Evolutionary conservation across 2,888 invertebrate genomes (phyloP), one percentile per base, ranked within the genome.

Genomic region (Drosophila neutralis): DNA sequence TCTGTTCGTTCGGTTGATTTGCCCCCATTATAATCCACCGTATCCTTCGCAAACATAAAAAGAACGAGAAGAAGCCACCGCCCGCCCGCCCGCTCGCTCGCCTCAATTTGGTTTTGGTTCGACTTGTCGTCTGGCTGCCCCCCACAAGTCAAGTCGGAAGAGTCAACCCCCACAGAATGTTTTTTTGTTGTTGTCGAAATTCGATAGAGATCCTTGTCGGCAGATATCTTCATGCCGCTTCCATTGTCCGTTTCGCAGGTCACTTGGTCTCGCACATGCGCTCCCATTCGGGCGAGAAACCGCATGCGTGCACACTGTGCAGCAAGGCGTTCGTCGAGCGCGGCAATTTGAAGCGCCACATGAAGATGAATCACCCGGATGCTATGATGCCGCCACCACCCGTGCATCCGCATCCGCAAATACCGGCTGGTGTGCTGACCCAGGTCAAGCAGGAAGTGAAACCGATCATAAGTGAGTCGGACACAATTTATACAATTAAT

Each of bases 221-320:
- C 63, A 84, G 79, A 73, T 67, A 79, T 84, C 88, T 88, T 84
- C 79, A 89, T 85, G 80, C 75, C 84, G 87, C 84, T 89, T 89
- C 84, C 80, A 79, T 87, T 86, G 85, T 86, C 82, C 87, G 81
- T 83, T 87, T 79, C 90, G 67, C 83, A 95, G 95, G 94, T 60
- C 97, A 97, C 92, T 94, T 97, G 83, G 96, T 96, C 61, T 95
- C 96, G n/a, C 97, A 97, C 91, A 94, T 96, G 86, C 95, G 97
- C 68, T 96, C 96, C 62, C 97, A 97, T 92, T 95, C 96, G 38
- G 95, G 95, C 78, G 81, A 75, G 93, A 94, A 82, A 81, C 94
- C 82, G 49, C 95, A 95, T 90, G 94, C 94, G 59, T 96, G 96
- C 91, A 95, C 95, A 0, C 95, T 95, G 88, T 96, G 97, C 91